These are phyloP conservation scores for Polyploca ridens DNA, from an alignment of 2,888 invertebrate genomes.

Conservation along the genomic window DNA sequence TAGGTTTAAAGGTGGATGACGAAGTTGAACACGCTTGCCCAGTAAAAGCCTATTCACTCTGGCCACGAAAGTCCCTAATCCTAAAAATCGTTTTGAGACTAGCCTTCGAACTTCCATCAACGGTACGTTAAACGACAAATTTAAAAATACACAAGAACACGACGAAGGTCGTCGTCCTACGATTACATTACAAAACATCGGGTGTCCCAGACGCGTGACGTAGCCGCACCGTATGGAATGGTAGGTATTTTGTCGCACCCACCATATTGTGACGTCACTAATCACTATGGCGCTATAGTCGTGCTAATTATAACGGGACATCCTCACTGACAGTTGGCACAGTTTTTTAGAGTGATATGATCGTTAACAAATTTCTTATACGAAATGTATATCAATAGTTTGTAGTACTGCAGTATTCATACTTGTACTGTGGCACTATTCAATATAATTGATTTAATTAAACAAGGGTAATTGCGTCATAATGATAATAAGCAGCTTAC, in stretches of 20 bases:
- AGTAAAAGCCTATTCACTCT: no score
- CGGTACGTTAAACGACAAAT: constrained; percentile 20
- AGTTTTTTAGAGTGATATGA: neutral
- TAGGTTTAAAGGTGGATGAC: no score
- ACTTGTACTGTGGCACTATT: neutral
- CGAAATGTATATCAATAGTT: neutral
- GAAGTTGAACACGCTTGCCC: no score
- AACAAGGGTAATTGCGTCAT: neutral
- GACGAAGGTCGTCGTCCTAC: constrained; percentile 29
- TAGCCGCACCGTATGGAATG: neutral
- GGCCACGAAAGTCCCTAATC: no score
- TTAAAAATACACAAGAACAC: constrained; percentile 15
- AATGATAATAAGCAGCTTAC: no score
- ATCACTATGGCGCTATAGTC: neutral
- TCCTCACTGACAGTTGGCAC: neutral
- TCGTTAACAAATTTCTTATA: neutral
- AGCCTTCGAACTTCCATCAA: neutral
- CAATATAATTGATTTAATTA: neutral
- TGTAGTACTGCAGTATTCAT: neutral
- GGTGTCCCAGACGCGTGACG: constrained; percentile 20
- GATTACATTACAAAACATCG: constrained; percentile 28
- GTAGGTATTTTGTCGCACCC: constrained; percentile 7
- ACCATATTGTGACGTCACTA: neutral
- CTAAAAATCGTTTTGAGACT: neutral
- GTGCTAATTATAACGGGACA: neutral